phyloP scores from a whole-genome alignment of 1,140 invertebrate species.

The Penaeus indicus region DNA sequence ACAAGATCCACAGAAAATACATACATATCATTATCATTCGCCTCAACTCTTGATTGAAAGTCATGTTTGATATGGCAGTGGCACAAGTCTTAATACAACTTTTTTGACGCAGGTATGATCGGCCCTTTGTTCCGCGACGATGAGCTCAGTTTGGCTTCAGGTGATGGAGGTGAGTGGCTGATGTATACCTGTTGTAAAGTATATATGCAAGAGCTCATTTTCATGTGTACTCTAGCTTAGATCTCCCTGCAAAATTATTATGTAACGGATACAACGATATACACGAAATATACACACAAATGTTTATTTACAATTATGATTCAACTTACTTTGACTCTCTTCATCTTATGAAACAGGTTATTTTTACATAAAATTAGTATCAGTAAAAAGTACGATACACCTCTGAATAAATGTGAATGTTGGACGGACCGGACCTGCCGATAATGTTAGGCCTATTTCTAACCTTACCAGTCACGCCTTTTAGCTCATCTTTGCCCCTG shows the following conservation, averaged over 20 bases:
- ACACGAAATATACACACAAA: too few species aligned
- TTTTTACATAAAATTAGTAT: too few species aligned
- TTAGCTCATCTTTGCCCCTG: not conserved
- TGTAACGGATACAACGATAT: too few species aligned
- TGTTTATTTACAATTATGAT: too few species aligned
- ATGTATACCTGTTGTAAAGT: too few species aligned
- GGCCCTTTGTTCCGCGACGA: constrained; percentile 58
- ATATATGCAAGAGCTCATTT: not conserved
- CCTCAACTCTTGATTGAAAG: too few species aligned
- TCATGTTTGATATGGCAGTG: too few species aligned
- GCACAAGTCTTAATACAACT: not conserved
- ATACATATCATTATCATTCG: too few species aligned
- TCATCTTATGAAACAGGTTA: too few species aligned
- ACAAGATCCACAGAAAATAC: not conserved
- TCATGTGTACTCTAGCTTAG: not conserved
- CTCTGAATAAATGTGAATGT: not conserved
- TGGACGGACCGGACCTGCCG: not conserved
- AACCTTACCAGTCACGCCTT: not conserved
- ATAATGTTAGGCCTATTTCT: not conserved
- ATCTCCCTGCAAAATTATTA: too few species aligned
- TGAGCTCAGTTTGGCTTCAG: not conserved
- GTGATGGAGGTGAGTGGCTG: constrained; percentile 44
- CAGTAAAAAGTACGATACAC: too few species aligned
- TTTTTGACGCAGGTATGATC: constrained; percentile 53
- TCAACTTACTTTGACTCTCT: too few species aligned